phyloP scores from a whole-genome alignment of 2,797 vertebrate species.

The Gallinago stenura region DNA sequence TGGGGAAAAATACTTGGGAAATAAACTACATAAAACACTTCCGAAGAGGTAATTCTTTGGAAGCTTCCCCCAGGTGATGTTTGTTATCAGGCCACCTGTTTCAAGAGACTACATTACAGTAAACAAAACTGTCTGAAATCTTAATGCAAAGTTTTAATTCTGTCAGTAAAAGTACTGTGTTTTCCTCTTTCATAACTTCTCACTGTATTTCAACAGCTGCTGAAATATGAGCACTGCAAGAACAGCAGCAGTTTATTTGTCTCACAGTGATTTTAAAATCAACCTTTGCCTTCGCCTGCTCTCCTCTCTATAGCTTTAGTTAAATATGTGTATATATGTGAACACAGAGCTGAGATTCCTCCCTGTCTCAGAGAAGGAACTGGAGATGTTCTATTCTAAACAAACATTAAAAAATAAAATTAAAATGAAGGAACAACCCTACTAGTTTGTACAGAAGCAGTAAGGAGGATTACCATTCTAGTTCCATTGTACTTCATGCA shows the following conservation, averaged over 20 bases:
- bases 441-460: background rate
- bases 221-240: background rate
- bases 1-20: background rate
- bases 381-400: background rate
- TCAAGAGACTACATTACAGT: background rate
- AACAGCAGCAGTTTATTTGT: background rate
- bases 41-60: background rate
- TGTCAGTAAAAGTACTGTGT: background rate
- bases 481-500: background rate
- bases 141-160: background rate
- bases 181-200: background rate
- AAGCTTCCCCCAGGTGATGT: background rate
- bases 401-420: background rate
- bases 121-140: constrained; percentile 3
- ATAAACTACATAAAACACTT: background rate
- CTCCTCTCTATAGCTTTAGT: background rate
- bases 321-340: background rate
- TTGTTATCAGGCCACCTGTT: background rate
- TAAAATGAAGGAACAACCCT: background rate
- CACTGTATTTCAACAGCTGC: background rate
- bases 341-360: background rate
- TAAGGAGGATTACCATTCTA: background rate
- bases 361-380: background rate
- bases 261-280: background rate
- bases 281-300: background rate